These are phyloP conservation scores for Acanthoscelides obtectus DNA, from an alignment of 2,888 invertebrate genomes.

Conservation along the genomic window DNA sequence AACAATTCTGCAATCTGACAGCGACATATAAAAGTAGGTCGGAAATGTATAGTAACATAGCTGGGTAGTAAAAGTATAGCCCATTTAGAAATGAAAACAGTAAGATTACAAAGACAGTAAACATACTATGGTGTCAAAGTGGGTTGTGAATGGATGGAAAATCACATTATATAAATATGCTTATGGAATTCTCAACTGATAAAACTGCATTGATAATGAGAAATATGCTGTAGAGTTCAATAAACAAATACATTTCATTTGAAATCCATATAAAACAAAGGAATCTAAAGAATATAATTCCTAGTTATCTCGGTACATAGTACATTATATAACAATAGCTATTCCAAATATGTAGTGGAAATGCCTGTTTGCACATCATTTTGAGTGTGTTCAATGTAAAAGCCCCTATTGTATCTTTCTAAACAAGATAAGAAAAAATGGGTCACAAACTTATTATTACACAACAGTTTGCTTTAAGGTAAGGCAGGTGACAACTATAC, in stretches of 20 bases:
- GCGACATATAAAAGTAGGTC: no score
- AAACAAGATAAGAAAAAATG: neutral
- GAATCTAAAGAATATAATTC: neutral
- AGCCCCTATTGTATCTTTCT: no score
- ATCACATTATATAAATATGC: neutral
- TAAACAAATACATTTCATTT: neutral
- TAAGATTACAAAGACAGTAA: no score
- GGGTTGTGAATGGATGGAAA: no score
- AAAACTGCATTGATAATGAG: neutral
- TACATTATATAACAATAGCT: neutral
- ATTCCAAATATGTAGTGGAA: neutral
- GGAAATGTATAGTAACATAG: no score
- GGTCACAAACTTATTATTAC: neutral
- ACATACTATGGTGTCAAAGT: no score
- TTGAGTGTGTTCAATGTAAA: no score
- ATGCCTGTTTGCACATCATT: neutral
- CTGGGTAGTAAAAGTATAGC: no score
- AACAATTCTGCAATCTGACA: no score
- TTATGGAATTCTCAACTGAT: neutral
- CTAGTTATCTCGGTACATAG: neutral
- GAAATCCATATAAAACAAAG: neutral
- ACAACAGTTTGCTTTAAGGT: neutral
- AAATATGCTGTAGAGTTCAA: constrained; percentile 1
- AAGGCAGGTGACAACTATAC: no score
- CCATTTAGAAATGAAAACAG: no score